A percentile compares a stretch with the other conserved stretches of the same genome.
phyloP scores from a whole-genome alignment of 2,888 invertebrate genomes.

The Stenodera caucasica region DNA sequence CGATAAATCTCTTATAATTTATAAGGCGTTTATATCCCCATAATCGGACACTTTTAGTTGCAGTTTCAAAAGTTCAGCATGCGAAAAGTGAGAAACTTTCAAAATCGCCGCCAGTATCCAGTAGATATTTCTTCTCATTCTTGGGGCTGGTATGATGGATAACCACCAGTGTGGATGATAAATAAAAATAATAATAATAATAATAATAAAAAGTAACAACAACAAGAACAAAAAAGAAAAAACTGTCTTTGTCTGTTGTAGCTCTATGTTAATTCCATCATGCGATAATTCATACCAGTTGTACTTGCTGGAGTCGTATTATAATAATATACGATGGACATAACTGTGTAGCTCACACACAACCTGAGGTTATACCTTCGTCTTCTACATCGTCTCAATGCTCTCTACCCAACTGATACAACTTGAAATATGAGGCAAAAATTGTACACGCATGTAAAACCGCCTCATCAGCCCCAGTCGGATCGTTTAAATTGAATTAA shows the following conservation, averaged over 20 bases:
- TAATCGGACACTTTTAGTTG: constrained; percentile 36
- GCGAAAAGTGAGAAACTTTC: constrained; percentile 42
- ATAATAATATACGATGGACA: constrained; percentile 43
- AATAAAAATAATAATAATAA: too few relatives aligned
- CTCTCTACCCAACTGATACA: constrained; percentile 5
- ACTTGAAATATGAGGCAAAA: constrained; percentile 28
- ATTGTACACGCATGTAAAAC: constrained; percentile 28
- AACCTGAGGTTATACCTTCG: constrained; percentile 13
- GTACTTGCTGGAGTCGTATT: constrained; percentile 44
- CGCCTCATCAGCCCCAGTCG: constrained; percentile 19
- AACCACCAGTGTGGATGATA: constrained; percentile 48
- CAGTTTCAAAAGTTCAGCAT: constrained; percentile 28
- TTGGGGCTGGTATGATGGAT: constrained; percentile 48
- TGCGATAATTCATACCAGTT: constrained; percentile 49
- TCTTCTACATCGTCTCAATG: constrained; percentile 7
- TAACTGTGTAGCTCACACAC: constrained; percentile 25
- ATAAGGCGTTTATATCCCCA: constrained; percentile 40
- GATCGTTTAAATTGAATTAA: constrained; percentile 16
- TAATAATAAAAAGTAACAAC: too few relatives aligned
- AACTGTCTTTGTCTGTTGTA: constrained; percentile 48
- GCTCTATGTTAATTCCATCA: constrained; percentile 50
- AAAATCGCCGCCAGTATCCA: constrained; percentile 36
- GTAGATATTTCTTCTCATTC: constrained; percentile 8
- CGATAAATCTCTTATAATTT: constrained; percentile 47
- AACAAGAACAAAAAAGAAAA: constrained; percentile 21